These are phyloP conservation scores for Hestina assimilis DNA, from an alignment of 1,140 invertebrate genomes.

Conservation along the genomic window DNA sequence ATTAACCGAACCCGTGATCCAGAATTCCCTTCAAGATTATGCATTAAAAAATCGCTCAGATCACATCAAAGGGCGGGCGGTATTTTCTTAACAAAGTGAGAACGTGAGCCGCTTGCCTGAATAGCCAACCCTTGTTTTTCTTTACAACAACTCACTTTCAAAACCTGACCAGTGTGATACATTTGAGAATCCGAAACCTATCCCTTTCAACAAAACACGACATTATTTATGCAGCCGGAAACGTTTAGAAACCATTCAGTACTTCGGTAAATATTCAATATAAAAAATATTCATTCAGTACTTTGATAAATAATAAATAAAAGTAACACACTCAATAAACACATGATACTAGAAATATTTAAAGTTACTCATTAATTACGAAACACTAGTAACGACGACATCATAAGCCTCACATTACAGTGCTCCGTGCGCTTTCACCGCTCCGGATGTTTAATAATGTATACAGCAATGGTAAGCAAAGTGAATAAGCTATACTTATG, in stretches of 20 bases:
- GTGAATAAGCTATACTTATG: too few species aligned
- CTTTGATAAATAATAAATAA: too few species aligned
- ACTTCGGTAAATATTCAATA: background rate
- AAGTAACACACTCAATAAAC: too few species aligned
- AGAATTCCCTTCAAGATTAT: slow-evolving; percentile 57
- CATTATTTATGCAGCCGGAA: slow-evolving; percentile 5
- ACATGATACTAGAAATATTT: too few species aligned
- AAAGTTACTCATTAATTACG: too few species aligned
- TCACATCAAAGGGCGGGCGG: slow-evolving; percentile 43
- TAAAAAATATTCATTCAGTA: too few species aligned
- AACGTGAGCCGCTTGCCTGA: slow-evolving; percentile 42
- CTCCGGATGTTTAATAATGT: too few species aligned
- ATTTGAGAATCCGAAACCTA: slow-evolving; percentile 18
- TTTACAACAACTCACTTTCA: slow-evolving; percentile 46
- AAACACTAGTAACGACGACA: too few species aligned
- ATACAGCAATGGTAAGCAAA: too few species aligned
- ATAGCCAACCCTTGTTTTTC: slow-evolving; percentile 51
- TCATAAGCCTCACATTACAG: too few species aligned
- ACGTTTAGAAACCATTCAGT: background rate
- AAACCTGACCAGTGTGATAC: slow-evolving; percentile 40
- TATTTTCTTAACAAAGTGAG: slow-evolving; percentile 57
- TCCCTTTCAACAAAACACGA: slow-evolving; percentile 13
- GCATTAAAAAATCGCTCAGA: slow-evolving; percentile 51
- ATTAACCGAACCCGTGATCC: slow-evolving; percentile 38
- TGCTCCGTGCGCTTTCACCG: too few species aligned